These are phyloP conservation scores for Ophion ellenae DNA, from an alignment of 2,888 invertebrate species.

Conservation along the genomic window DNA sequence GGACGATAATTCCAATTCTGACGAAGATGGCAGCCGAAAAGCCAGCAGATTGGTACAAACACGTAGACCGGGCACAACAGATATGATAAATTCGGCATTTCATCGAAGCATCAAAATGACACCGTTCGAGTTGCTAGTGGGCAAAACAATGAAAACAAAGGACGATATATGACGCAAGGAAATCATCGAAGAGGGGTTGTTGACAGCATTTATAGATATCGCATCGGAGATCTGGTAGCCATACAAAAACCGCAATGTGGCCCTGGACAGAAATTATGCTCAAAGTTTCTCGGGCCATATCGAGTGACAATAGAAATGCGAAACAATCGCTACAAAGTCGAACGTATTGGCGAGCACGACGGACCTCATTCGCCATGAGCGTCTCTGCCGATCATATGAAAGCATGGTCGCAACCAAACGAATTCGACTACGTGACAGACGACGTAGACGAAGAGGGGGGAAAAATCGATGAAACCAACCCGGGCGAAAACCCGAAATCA, in stretches of 20 bases:
- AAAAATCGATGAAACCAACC: neutral
- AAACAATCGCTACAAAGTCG: constrained; percentile 15
- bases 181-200: neutral
- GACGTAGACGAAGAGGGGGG: neutral
- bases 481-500: neutral
- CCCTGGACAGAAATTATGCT: constrained; percentile 72
- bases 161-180: neutral
- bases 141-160: constrained; percentile 24
- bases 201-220: constrained; percentile 50
- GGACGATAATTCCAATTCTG: constrained; percentile 58
- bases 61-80: constrained; percentile 40
- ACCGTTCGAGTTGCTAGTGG: constrained; percentile 48
- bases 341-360: neutral
- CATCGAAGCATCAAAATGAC: constrained; percentile 44
- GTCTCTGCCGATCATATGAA: constrained; percentile 10
- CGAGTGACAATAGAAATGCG: constrained; percentile 52
- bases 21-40: constrained; percentile 19
- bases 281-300: constrained; percentile 73
- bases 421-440: neutral
- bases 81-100: constrained; percentile 31
- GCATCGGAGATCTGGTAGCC: constrained; percentile 71
- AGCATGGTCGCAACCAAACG: neutral
- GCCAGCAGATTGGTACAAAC: constrained; percentile 3
- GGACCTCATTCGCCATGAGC: constrained; percentile 5
- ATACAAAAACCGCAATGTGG: constrained; percentile 78